phyloP scores from a whole-genome alignment of 2,888 invertebrate species.

The Epistrophe grossulariae region DNA sequence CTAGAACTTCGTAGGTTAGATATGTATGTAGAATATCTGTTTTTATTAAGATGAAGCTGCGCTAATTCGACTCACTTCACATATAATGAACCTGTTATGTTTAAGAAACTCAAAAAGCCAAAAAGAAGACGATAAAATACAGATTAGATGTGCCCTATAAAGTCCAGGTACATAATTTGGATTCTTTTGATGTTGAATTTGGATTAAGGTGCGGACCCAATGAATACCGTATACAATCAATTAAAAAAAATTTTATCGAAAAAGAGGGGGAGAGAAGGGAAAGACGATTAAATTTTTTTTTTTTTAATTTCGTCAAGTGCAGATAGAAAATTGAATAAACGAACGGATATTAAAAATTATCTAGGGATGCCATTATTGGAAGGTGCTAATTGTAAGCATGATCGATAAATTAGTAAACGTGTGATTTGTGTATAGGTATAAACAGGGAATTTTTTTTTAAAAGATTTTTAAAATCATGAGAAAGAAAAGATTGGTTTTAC shows the following conservation, averaged over 20 bases:
- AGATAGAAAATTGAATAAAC: background rate
- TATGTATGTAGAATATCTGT: background rate
- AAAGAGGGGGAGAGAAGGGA: too few species aligned
- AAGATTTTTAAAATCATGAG: too few species aligned
- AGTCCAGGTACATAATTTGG: conserved; percentile 15
- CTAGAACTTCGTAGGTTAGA: background rate
- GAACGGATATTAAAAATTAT: conserved; percentile 46
- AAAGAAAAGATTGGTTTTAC: background rate
- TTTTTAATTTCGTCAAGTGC: conserved; percentile 28
- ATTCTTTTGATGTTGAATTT: conserved; percentile 32
- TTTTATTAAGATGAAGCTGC: conserved; percentile 11
- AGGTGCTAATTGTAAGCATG: conserved; percentile 63
- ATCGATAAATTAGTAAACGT: conserved; percentile 59
- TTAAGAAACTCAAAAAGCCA: conserved; percentile 18
- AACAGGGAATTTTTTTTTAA: background rate
- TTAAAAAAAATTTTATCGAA: conserved; percentile 12
- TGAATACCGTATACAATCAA: conserved; percentile 7
- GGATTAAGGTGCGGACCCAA: background rate
- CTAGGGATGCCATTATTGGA: background rate
- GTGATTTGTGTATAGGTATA: conserved; percentile 9
- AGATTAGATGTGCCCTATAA: conserved; percentile 41
- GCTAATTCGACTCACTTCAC: conserved; percentile 56
- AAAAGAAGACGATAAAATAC: conserved; percentile 31
- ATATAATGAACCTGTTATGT: conserved; percentile 55
- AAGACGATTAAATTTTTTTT: background rate